A percentile compares a stretch with the other conserved stretches of the same genome.
Evolutionary conservation across 2,888 invertebrate species (phyloP).

Genomic region (Drosophila borealis): DNA sequence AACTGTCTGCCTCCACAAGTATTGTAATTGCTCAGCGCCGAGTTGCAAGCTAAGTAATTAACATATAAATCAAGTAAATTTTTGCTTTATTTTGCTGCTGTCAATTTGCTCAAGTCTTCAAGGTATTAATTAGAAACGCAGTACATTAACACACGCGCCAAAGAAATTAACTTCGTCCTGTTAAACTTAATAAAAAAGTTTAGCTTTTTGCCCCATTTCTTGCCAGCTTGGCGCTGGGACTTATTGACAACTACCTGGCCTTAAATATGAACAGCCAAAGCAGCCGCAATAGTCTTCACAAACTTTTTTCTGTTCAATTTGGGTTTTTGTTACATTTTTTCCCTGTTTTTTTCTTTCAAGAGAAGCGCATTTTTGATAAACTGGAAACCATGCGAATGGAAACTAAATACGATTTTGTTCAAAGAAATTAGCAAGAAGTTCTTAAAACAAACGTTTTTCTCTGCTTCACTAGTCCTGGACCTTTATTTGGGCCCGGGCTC

Average conservation of each 20-base stretch:
- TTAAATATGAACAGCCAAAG: slow-evolving; percentile 4
- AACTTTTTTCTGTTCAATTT: slow-evolving; percentile 49
- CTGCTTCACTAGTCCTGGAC: background rate
- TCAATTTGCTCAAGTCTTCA: slow-evolving; percentile 25
- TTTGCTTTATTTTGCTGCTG: slow-evolving; percentile 24
- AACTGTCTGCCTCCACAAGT: slow-evolving; percentile 22
- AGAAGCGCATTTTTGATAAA: slow-evolving; percentile 9
- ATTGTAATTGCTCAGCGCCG: slow-evolving; percentile 39
- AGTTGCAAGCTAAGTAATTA: slow-evolving; percentile 54
- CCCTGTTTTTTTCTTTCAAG: slow-evolving; percentile 2
- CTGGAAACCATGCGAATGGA: slow-evolving; percentile 25
- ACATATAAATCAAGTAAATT: slow-evolving; percentile 74
- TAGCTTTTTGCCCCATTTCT: slow-evolving; percentile 23
- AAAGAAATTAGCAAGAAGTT: slow-evolving; percentile 29
- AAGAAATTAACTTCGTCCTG: slow-evolving; percentile 64
- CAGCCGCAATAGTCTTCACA: slow-evolving; percentile 9
- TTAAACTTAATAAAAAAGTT: slow-evolving; percentile 77
- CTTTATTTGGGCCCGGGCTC: background rate
- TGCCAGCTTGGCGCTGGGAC: background rate
- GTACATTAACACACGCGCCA: slow-evolving; percentile 33
- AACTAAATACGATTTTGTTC: slow-evolving; percentile 42
- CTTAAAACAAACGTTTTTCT: slow-evolving; percentile 1
- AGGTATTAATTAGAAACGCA: slow-evolving; percentile 68
- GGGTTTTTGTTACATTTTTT: slow-evolving; percentile 28
- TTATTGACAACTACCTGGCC: slow-evolving; percentile 32